Percentiles rank a stretch among this genome's conserved stretches.
Conservation (phyloP, 2,797 vertebrate species). For the Loriculus beryllinus region DNA sequence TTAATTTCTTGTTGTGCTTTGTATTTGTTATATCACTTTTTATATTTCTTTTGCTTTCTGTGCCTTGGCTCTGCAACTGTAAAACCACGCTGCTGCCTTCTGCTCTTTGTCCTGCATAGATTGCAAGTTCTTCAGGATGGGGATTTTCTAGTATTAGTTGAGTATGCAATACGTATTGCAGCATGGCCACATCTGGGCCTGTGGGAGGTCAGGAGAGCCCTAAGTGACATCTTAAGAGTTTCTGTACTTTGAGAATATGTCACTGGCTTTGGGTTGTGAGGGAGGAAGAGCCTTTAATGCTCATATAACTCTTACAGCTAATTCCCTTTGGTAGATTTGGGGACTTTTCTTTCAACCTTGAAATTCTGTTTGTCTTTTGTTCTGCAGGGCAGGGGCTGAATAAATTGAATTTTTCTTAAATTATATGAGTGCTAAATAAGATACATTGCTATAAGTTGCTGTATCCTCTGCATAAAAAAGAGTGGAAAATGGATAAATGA, state of each 20-base stretch:
- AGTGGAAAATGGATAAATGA: not conserved
- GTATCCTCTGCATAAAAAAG: not conserved
- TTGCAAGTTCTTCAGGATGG: not conserved
- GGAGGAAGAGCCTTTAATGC: not conserved
- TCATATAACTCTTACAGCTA: not conserved
- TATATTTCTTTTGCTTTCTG: not conserved
- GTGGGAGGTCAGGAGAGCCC: not conserved
- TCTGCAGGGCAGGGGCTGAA: not conserved
- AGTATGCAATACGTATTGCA: not conserved
- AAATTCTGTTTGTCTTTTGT: not conserved
- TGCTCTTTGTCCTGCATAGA: not conserved
- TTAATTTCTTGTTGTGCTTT: slow-evolving; percentile 22
- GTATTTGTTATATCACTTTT: not conserved
- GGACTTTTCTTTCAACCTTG: not conserved
- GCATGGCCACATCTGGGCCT: not conserved
- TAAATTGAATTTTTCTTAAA: not conserved
- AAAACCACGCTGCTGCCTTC: not conserved
- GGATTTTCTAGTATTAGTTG: not conserved
- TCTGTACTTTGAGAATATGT: not conserved
- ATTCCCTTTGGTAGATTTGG: not conserved
- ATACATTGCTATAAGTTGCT: not conserved
- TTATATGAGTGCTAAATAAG: not conserved
- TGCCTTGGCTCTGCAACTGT: not conserved
- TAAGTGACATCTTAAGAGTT: not conserved
- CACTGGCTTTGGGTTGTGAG: not conserved